Evolutionary conservation across 2,797 vertebrate species (phyloP).

Genomic region (Labroides dimidiatus): DNA sequence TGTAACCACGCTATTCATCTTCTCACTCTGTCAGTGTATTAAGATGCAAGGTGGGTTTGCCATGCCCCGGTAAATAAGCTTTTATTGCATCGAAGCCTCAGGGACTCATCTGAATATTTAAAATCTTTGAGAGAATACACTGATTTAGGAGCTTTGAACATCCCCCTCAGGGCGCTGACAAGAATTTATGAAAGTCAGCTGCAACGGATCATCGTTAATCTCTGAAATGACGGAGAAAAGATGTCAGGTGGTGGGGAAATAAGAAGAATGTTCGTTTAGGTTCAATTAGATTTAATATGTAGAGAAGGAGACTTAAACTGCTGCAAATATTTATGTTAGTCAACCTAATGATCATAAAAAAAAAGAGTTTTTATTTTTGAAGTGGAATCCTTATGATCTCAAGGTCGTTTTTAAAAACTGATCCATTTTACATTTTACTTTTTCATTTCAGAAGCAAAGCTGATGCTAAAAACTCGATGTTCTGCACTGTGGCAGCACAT

Average conservation of each 20-base stretch:
- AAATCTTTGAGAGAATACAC: constrained; percentile 74
- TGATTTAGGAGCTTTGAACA: constrained; percentile 73
- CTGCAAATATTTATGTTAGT: constrained; percentile 5
- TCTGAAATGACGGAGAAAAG: constrained; percentile 60
- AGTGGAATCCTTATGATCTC: neutral
- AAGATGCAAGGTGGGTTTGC: constrained; percentile 76
- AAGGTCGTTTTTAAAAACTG: constrained; percentile 11
- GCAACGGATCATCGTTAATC: constrained; percentile 66
- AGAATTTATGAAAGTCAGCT: constrained; percentile 66
- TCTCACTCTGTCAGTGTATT: constrained; percentile 67
- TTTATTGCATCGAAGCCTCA: constrained; percentile 73
- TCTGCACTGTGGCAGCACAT: constrained; percentile 56
- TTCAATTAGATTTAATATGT: constrained; percentile 25
- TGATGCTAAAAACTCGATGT: constrained; percentile 38
- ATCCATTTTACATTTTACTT: constrained; percentile 28
- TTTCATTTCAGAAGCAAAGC: constrained; percentile 41
- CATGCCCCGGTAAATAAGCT: constrained; percentile 78
- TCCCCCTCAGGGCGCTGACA: constrained; percentile 45
- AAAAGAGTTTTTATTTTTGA: neutral
- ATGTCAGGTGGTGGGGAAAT: constrained; percentile 14
- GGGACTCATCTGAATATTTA: constrained; percentile 80
- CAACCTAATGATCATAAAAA: neutral
- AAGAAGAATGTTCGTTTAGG: constrained; percentile 26
- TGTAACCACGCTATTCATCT: constrained; percentile 76
- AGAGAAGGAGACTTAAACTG: constrained; percentile 1